A percentile compares a stretch with the other conserved stretches of the same genome.
phyloP scores from a whole-genome alignment of 2,888 invertebrate genomes.

The Octodonta nipae region DNA sequence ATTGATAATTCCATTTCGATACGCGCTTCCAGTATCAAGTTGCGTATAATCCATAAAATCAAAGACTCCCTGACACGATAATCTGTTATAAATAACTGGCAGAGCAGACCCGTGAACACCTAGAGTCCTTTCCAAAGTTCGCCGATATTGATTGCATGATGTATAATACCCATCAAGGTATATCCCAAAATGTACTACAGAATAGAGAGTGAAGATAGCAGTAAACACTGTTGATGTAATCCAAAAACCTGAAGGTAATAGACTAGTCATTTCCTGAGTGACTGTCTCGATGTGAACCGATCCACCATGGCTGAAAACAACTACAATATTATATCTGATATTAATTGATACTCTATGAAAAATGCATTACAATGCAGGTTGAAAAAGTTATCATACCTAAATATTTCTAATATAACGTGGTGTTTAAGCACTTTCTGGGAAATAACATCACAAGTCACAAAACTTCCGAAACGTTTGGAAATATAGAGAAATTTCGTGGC shows the following conservation, averaged over 20 bases:
- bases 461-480: too few species aligned
- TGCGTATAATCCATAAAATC: conserved; percentile 78
- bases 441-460: too few species aligned
- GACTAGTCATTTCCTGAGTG: conserved; percentile 42
- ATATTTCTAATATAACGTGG: too few species aligned
- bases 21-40: conserved; percentile 48
- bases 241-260: conserved; percentile 54
- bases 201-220: conserved; percentile 49
- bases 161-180: conserved; percentile 59
- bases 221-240: conserved; percentile 50
- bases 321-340: too few species aligned
- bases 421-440: too few species aligned
- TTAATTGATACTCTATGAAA: too few species aligned
- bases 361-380: too few species aligned
- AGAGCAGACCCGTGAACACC: conserved; percentile 44
- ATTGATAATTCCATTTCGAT: conserved; percentile 55
- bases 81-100: conserved; percentile 48
- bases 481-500: too few species aligned
- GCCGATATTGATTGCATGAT: conserved; percentile 64
- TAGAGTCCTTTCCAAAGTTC: conserved; percentile 47
- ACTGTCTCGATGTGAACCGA: conserved; percentile 51
- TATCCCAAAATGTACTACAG: conserved; percentile 54
- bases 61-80: conserved; percentile 59
- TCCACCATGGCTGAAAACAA: conserved; percentile 49
- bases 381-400: too few species aligned